Base-by-base conservation (phyloP, 2,888 invertebrate species). In the Agapostemon virescens region DNA sequence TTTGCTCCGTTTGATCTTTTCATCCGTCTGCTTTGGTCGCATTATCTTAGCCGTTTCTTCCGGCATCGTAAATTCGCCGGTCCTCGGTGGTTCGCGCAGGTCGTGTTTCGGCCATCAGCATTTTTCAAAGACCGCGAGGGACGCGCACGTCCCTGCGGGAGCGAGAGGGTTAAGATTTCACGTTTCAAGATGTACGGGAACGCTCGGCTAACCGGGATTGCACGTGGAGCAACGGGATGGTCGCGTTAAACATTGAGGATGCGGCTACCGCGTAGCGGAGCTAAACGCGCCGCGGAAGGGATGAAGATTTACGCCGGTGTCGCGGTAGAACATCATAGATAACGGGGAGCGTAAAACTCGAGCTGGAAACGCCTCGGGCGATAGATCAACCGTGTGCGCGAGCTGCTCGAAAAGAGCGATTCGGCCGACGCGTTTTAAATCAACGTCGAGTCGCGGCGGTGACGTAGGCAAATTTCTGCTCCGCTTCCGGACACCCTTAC, bases 401-500 rank as follows among this genome's bases (percentile, higher is more conserved):
- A 69, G 78, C 69, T 63, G 73, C 75, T 66, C 26, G 52, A 63
- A 73, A 76, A 76, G 74, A 69, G 67, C 52, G 36, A 72, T 66
- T 26, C 63, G 45, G 30, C 45, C n/a, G 58, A 3, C 49, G 52
- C 66, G 82, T 79, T 82, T 82, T 79, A 79, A 82, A 83, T 82
- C 82, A 82, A 83, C 76, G 79, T 77, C 76, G 68, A 33, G 55
- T 26, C n/a, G 38, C 23, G 17, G 61, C 20, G 75, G 79, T 74
- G 79, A 83, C 83, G 83, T 68, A 82, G 76, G 83, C 82, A 82
- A 79, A 82, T 79, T 83, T 77, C 79, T 79, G 68, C 42, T 38
- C 66, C 69, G 49, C 30, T 61, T 64, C 52, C 68, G 69, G 63
- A 55, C 68, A 64, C 20, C 30, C 30, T 30, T 58, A 64, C 20